Base-by-base conservation (phyloP, 2,113 vertebrate genomes). In the Coregonus clupeaformis region DNA sequence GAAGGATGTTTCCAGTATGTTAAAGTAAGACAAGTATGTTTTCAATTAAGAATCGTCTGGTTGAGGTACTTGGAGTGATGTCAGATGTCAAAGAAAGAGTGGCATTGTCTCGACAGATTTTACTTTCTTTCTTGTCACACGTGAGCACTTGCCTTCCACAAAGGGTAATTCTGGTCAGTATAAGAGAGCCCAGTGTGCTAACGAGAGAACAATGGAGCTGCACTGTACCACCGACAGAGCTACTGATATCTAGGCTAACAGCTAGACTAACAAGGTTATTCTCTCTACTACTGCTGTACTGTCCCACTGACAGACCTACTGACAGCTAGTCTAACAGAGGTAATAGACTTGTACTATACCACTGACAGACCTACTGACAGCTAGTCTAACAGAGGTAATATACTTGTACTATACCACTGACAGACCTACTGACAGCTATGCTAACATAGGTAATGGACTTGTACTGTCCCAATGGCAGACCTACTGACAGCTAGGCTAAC, bases 401-500 rank as follows among this genome's bases (percentile, higher is more conserved):
- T 1, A 57, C 14, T 5, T 57, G 18, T 20, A 20, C 52, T 57
- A 1, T 4, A 45, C 4, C 3, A 57, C 52, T 57, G 52, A 57
- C 16, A 49, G 6, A 49, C 9, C 47, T 14, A 49, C 47, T 49
- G 47, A 14, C 47, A 9, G 45, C 45, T 47, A 55, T 1, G 52
- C 52, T 55, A 18, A 13, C 16, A 55, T 20, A n/a, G n/a, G 11
- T 22, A 59, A 6, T 59, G 16, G 20, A 59, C 55, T 7, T 22
- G 6, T 22, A n/a, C 20, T 59, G 57, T 6, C 5, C 57, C 6
- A 60, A 6, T 60, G 57, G 22, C 57, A n/a, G 57, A 22, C 12
- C 57, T 60, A 60, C n/a, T 60, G n/a, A n/a, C n/a, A 60, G 57
- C 57, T 60, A 60, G 5, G n/a, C n/a, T 60, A 60, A 60, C n/a